Conservation (phyloP, 2,888 invertebrate species). For the Torymus auratus region DNA sequence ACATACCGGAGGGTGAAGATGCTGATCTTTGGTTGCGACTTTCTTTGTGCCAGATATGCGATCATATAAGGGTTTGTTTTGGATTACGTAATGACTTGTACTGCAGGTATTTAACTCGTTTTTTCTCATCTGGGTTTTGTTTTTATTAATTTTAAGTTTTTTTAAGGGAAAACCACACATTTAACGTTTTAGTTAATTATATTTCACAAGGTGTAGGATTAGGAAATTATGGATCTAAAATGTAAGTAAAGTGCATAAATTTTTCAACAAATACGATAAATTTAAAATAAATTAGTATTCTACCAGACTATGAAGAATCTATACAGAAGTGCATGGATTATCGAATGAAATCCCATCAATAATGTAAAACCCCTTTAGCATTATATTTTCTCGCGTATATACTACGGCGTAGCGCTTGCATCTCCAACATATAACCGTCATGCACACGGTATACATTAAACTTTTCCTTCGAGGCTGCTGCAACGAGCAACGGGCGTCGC, state of each 20-base stretch:
- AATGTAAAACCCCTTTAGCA: neutral
- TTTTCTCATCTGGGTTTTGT: too few species aligned
- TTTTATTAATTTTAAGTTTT: too few species aligned
- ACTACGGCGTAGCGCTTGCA: neutral
- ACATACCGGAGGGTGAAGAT: neutral
- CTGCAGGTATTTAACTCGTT: too few species aligned
- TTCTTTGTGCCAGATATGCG: neutral
- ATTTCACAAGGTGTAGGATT: too few species aligned
- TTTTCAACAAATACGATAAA: too few species aligned
- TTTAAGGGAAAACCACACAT: too few species aligned
- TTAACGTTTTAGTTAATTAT: too few species aligned
- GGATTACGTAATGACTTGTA: constrained; percentile 13
- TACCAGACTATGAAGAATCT: too few species aligned
- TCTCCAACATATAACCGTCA: neutral
- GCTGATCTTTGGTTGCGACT: constrained; percentile 4
- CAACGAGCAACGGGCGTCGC: neutral
- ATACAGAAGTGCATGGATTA: neutral
- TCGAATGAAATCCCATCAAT: constrained; percentile 9
- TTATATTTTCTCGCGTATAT: neutral
- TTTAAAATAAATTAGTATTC: too few species aligned
- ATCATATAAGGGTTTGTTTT: constrained; percentile 4
- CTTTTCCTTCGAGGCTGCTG: constrained; percentile 24
- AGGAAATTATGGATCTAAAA: too few species aligned
- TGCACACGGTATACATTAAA: constrained; percentile 27
- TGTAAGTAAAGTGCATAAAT: too few species aligned